A percentile compares a stretch with the other conserved stretches of the same genome.
Evolutionary conservation across 2,888 invertebrate species (phyloP).

Genomic region (Tholera decimalis): DNA sequence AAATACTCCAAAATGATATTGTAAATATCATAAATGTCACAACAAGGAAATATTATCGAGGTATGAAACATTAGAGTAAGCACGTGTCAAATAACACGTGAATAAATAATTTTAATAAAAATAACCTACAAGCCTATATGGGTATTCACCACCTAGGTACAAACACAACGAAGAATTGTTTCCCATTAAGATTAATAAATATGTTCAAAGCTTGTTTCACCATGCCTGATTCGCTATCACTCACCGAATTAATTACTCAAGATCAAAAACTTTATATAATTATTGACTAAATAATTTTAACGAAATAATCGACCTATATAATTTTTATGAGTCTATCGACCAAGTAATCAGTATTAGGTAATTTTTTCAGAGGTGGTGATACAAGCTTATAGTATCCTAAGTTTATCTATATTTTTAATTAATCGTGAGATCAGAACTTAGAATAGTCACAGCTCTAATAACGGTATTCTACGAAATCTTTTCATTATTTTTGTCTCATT

Average conservation of each 20-base stretch:
- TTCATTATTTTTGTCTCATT: conserved; percentile 35
- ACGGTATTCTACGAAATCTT: conserved; percentile 58
- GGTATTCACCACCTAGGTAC: conserved; percentile 23
- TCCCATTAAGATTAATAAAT: conserved; percentile 36
- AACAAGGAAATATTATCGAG: conserved; percentile 52
- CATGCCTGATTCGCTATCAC: conserved; percentile 1
- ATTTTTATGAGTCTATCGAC: no score
- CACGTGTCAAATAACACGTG: conserved; percentile 48
- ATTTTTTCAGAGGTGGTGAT: conserved; percentile 1
- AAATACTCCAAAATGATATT: conserved; percentile 58
- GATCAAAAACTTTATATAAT: not conserved
- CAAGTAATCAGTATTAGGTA: not conserved
- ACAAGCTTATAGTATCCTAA: conserved; percentile 27
- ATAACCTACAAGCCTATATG: conserved; percentile 46
- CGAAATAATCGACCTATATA: no score
- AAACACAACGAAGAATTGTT: conserved; percentile 45
- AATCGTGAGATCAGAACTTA: conserved; percentile 63
- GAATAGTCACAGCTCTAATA: conserved; percentile 68
- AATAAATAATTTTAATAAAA: conserved; percentile 43
- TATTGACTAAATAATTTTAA: not conserved
- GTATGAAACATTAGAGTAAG: conserved; percentile 40
- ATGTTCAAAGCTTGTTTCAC: conserved; percentile 32
- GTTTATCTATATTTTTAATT: conserved; percentile 53
- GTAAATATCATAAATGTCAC: conserved; percentile 59
- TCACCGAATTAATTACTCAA: conserved; percentile 2